Conservation (phyloP, 2,113 vertebrate genomes). For the Microcebus lehilahytsara region DNA sequence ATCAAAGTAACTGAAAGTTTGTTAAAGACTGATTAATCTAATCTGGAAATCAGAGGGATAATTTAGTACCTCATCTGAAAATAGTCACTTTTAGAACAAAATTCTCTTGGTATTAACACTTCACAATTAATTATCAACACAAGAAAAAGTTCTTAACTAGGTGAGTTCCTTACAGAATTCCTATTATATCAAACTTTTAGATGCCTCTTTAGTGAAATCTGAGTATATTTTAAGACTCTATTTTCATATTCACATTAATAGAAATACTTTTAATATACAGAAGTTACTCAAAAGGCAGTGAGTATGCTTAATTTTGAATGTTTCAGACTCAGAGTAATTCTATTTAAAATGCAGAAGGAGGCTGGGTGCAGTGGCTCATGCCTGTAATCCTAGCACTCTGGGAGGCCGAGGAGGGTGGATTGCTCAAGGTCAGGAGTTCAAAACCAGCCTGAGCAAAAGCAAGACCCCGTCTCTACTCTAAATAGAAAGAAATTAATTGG, state of each 20-base stretch:
- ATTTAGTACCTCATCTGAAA: neutral
- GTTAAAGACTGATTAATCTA: neutral
- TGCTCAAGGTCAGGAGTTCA: no score
- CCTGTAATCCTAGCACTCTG: no score
- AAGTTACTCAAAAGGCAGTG: slow-evolving; percentile 29
- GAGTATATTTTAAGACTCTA: slow-evolving; percentile 9
- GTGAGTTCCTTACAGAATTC: neutral
- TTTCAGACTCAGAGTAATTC: slow-evolving; percentile 17
- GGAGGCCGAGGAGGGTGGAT: no score
- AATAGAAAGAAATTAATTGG: no score
- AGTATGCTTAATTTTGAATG: slow-evolving; percentile 7
- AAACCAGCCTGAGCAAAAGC: no score
- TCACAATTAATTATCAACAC: neutral
- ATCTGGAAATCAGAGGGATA: neutral
- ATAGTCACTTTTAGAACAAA: neutral
- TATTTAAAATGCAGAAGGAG: neutral
- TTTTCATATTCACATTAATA: neutral
- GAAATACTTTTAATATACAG: neutral
- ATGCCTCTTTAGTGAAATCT: neutral
- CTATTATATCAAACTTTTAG: neutral
- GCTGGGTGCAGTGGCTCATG: no score
- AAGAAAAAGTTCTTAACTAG: neutral
- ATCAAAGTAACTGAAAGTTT: neutral
- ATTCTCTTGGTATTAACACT: slow-evolving; percentile 7
- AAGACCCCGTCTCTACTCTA: no score